These are phyloP conservation scores for Ardeotis arabs DNA, from an alignment of 2,113 vertebrate genomes.

Conservation along the genomic window DNA sequence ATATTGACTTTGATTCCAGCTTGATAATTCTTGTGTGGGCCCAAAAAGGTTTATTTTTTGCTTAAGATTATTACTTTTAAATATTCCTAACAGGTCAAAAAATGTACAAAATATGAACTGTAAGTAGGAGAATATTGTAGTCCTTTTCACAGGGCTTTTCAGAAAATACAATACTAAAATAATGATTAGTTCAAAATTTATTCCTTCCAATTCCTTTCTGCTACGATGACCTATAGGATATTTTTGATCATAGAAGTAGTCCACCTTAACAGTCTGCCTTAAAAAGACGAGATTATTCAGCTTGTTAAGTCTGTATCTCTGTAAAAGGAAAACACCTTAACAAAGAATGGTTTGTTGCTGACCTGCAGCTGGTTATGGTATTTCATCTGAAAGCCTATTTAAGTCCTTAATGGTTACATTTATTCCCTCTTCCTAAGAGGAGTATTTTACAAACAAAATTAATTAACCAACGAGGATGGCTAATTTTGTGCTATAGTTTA, in stretches of 20 bases:
- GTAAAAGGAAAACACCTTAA: conserved; percentile 62
- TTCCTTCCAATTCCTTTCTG: not conserved
- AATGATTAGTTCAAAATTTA: not conserved
- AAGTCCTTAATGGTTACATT: conserved; percentile 56
- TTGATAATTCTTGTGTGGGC: not conserved
- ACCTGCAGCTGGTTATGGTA: conserved; percentile 63
- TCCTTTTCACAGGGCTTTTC: not conserved
- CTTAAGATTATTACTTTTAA: not conserved
- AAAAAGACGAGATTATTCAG: conserved; percentile 65
- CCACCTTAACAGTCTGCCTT: conserved; percentile 67
- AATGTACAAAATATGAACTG: not conserved
- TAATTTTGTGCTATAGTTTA: conserved; percentile 28
- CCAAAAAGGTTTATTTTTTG: not conserved
- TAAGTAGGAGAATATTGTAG: not conserved
- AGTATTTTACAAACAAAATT: conserved; percentile 59
- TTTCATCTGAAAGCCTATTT: conserved; percentile 62
- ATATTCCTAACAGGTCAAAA: not conserved
- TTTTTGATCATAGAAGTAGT: not conserved
- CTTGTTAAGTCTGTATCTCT: conserved; percentile 56
- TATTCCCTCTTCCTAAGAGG: conserved; percentile 42
- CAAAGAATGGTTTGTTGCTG: conserved; percentile 64
- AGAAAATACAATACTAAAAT: not conserved
- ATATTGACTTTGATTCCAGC: not conserved
- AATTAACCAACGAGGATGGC: conserved; percentile 12
- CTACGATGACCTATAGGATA: not conserved